phyloP scores from a whole-genome alignment of 2,113 vertebrate species.

The Eidolon helvum region DNA sequence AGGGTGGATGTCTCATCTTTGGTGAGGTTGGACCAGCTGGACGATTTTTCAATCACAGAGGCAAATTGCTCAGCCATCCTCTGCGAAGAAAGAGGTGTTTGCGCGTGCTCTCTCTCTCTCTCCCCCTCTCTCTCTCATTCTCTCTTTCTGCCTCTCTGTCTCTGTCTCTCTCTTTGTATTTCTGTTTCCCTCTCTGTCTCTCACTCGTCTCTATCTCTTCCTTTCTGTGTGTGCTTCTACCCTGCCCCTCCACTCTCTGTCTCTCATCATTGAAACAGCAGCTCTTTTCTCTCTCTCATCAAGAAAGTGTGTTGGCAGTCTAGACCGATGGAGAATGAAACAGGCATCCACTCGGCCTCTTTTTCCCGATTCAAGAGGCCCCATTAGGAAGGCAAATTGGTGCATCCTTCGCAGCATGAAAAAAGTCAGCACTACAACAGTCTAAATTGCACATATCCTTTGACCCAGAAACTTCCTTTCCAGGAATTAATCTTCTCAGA shows the following conservation, averaged over 20 bases:
- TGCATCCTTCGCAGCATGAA: not conserved
- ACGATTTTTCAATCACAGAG: not conserved
- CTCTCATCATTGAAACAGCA: not conserved
- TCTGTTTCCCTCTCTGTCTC: too few relatives aligned
- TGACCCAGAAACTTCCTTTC: not conserved
- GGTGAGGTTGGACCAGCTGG: not conserved
- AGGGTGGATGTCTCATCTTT: not conserved
- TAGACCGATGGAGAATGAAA: not conserved
- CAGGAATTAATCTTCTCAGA: not conserved
- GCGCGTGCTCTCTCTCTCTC: too few relatives aligned
- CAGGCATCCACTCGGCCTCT: not conserved
- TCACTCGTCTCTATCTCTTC: too few relatives aligned
- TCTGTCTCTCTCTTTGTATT: too few relatives aligned
- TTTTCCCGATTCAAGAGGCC: not conserved
- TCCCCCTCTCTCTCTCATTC: fast-evolving
- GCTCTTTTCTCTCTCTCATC: not conserved
- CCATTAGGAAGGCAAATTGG: not conserved
- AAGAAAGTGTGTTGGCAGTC: not conserved
- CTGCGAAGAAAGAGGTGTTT: conserved; percentile 16
- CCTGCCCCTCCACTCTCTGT: not conserved
- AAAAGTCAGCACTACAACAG: not conserved
- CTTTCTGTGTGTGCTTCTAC: too few relatives aligned
- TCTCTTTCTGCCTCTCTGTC: fast-evolving
- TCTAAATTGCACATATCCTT: not conserved
- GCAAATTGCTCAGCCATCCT: not conserved